Evolutionary conservation across 1,140 invertebrate species (phyloP), one percentile per base, ranked within the genome.

Genomic region (Ceratina japonica): DNA sequence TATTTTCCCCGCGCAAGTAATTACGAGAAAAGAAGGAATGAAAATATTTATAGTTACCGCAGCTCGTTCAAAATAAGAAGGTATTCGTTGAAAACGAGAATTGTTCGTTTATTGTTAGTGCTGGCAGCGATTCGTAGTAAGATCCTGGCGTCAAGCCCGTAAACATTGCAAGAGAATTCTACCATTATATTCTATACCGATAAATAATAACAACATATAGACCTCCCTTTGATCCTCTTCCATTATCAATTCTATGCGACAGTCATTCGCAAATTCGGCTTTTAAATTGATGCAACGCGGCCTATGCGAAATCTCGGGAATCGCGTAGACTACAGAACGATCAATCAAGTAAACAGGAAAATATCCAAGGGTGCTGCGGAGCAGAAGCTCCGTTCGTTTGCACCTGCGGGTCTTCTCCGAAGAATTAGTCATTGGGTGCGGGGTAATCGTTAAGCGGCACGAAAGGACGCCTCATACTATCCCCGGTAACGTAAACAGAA

Each of bases 361-460:
- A 59, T 24, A 74, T 22, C 31, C 51, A 18, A 56, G 37, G 15
- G 31, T 51, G 59, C 16, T 44, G 49, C 27, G 13, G 73, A 80
- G 49, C 27, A 18, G 73, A 80, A 69, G 64, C 65, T 76, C 37
- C 31, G 37, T 44, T 5, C 27, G 58, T 65, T 63, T 27, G 64
- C 65, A 76, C 62, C 58, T 49, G 31, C 1, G 18, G 74, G 59
- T 80, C 74, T 80, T 76, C 74, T 16, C 16, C 37, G 74, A 63
- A 77, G 74, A 68, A 76, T 80, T 80, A 80, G 64, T 80, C 79
- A 70, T n/a, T 80, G 27, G 24, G 49, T 69, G 58, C 58, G 52
- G 44, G n/a, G 18, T 63, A 63, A 69, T 80, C 65, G 59, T 70
- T 80, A 64, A 69, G 24, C 22, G 69, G 31, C 73, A n/a, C 58